Evolutionary conservation across 2,888 invertebrate species (phyloP).

Genomic region (Ennomos erosarius): DNA sequence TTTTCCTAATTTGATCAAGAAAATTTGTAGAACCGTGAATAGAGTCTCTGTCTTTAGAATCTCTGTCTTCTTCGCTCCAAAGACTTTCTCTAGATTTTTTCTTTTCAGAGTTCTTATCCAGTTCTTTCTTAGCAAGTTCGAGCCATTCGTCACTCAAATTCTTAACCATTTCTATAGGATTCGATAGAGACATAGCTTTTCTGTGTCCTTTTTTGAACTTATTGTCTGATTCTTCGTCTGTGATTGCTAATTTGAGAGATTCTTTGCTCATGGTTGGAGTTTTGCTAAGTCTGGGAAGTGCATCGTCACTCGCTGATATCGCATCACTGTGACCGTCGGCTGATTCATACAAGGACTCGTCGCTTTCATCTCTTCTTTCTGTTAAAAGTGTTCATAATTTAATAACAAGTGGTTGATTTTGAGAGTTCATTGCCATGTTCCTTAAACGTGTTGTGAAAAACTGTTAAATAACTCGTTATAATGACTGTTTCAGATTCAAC

Average conservation of each 20-base stretch:
- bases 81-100: constrained; percentile 79
- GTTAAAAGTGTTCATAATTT: constrained; percentile 50
- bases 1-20: constrained; percentile 70
- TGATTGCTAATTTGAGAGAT: constrained; percentile 76
- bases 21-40: constrained; percentile 71
- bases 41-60: constrained; percentile 76
- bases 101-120: constrained; percentile 71
- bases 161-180: constrained; percentile 78
- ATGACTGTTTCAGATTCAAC: neutral
- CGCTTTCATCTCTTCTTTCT: constrained; percentile 81
- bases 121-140: constrained; percentile 68
- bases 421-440: constrained; percentile 35
- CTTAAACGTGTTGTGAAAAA: constrained; percentile 4
- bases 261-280: constrained; percentile 79
- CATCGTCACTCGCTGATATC: constrained; percentile 77
- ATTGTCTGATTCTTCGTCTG: constrained; percentile 76
- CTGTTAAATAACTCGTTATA: neutral
- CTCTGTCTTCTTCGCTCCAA: constrained; percentile 80
- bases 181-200: constrained; percentile 80
- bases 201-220: constrained; percentile 74
- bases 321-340: constrained; percentile 79
- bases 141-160: constrained; percentile 80
- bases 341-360: constrained; percentile 80
- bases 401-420: constrained; percentile 3
- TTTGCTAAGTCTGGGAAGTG: constrained; percentile 68